These are phyloP conservation scores for Bedellia somnulentella DNA, from an alignment of 2,888 invertebrate genomes.

Conservation along the genomic window DNA sequence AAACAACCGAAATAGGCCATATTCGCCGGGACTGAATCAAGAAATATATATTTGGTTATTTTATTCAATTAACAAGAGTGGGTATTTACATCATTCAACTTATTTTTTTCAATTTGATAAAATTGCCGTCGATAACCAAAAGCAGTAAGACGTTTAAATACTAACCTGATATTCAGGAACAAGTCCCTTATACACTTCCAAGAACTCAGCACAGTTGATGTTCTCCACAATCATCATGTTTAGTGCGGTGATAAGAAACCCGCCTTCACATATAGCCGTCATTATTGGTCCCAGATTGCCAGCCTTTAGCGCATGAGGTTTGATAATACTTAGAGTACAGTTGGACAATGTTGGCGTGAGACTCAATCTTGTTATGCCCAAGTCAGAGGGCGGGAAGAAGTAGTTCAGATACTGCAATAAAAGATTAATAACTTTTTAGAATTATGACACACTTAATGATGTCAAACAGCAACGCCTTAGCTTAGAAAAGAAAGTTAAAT, in stretches of 20 bases:
- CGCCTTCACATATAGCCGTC: slow-evolving; percentile 71
- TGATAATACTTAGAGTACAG: slow-evolving; percentile 81
- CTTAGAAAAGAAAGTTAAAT: too few species aligned
- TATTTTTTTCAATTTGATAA: too few species aligned
- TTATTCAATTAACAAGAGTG: too few species aligned
- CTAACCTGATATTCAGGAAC: slow-evolving; percentile 74
- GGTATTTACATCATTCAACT: too few species aligned
- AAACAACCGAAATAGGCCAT: too few species aligned
- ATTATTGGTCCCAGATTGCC: slow-evolving; percentile 70
- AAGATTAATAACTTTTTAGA: slow-evolving; percentile 3
- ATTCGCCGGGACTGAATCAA: too few species aligned
- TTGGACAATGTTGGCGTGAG: slow-evolving; percentile 64
- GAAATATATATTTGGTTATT: too few species aligned
- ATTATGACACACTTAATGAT: not conserved
- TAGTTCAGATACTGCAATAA: slow-evolving; percentile 58
- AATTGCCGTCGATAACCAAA: too few species aligned
- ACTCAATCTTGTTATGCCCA: slow-evolving; percentile 31
- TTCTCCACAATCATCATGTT: slow-evolving; percentile 79
- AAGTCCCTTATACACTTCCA: slow-evolving; percentile 90
- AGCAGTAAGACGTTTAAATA: not conserved
- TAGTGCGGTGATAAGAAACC: slow-evolving; percentile 77
- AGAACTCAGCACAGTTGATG: slow-evolving; percentile 86
- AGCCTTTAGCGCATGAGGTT: slow-evolving; percentile 85
- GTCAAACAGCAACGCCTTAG: too few species aligned
- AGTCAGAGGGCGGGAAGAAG: slow-evolving; percentile 60